These are phyloP conservation scores for Hylyphantes graminicola DNA, from an alignment of 1,140 invertebrate species.

Conservation along the genomic window DNA sequence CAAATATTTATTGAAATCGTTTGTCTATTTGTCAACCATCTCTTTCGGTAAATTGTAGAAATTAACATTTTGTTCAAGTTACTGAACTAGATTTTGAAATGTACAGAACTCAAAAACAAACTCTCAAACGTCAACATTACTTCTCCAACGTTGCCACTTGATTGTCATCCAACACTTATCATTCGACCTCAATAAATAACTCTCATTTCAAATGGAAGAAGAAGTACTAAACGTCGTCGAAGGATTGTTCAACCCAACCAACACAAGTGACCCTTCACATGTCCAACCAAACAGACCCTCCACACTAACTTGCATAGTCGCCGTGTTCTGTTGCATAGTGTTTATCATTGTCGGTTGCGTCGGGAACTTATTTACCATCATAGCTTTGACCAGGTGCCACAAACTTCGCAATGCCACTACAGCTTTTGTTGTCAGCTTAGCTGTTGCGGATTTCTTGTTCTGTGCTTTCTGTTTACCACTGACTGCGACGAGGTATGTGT, in stretches of 20 bases:
- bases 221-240: not conserved
- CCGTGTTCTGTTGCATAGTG: constrained; percentile 50
- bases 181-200: not conserved
- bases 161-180: not conserved
- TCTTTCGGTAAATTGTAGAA: too few species aligned
- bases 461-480: constrained; percentile 85
- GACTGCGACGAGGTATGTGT: constrained; percentile 83
- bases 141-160: not conserved
- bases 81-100: too few species aligned
- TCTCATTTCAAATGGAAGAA: constrained; percentile 4
- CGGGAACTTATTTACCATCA: constrained; percentile 61
- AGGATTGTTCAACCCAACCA: not conserved
- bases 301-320: constrained; percentile 45
- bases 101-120: too few species aligned
- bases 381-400: constrained; percentile 63
- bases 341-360: constrained; percentile 61
- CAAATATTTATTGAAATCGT: too few species aligned
- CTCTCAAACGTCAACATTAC: too few species aligned
- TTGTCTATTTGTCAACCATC: too few species aligned
- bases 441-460: constrained; percentile 86
- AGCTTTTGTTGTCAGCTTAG: constrained; percentile 86
- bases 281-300: constrained; percentile 52
- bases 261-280: not conserved
- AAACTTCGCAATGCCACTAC: constrained; percentile 81
- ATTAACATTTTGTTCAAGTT: too few species aligned